phyloP scores from a whole-genome alignment of 2,888 invertebrate species.

The Proisotoma minuta region DNA sequence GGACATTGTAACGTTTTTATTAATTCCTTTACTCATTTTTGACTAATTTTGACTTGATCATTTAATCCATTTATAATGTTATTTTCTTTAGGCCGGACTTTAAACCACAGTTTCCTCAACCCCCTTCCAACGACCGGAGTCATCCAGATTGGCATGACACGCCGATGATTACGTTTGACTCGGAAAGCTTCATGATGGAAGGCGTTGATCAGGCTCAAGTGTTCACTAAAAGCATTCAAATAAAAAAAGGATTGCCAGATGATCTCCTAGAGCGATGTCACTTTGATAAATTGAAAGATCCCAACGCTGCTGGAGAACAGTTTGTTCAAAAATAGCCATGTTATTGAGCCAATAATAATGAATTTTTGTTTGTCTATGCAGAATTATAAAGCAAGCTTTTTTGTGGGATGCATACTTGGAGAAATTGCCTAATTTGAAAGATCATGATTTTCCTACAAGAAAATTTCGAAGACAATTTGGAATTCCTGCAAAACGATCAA shows the following conservation, averaged over 20 bases:
- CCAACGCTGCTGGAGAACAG: conserved; percentile 45
- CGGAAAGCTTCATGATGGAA: conserved; percentile 42
- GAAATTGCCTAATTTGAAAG: conserved; percentile 68
- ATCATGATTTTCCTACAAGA: conserved; percentile 65
- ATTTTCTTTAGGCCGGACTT: conserved; percentile 33
- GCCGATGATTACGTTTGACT: conserved; percentile 40
- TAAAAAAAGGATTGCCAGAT: conserved; percentile 50
- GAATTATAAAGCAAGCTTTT: conserved; percentile 51
- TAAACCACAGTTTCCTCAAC: conserved; percentile 32
- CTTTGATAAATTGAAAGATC: conserved; percentile 32
- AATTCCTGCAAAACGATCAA: conserved; percentile 64
- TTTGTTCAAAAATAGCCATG: conserved; percentile 12
- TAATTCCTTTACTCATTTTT: not conserved
- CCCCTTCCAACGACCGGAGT: conserved; percentile 22
- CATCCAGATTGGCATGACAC: conserved; percentile 48
- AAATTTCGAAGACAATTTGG: conserved; percentile 70
- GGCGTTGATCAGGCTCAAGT: conserved; percentile 51
- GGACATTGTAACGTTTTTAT: conserved; percentile 1
- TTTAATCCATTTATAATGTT: too few species aligned
- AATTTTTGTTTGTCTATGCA: conserved; percentile 14
- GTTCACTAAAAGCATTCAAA: conserved; percentile 50
- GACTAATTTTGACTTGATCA: not conserved
- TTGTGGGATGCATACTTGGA: conserved; percentile 68
- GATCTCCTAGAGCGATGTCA: conserved; percentile 33
- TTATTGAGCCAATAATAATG: not conserved